phyloP scores from a whole-genome alignment of 2,113 vertebrate genomes.

The Raja brachyura region DNA sequence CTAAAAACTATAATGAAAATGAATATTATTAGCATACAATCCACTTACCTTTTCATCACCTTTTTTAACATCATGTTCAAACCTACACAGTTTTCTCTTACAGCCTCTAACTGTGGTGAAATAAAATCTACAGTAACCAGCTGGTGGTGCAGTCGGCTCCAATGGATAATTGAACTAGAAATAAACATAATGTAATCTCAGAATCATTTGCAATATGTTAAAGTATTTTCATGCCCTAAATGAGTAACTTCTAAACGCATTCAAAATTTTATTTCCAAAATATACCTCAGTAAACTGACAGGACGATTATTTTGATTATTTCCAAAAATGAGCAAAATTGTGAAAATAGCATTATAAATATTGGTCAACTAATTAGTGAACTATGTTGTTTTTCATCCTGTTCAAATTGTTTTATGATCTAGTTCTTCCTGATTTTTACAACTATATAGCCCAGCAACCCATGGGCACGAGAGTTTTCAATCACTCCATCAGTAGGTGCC shows the following conservation, averaged over 20 bases:
- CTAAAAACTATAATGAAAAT: background rate
- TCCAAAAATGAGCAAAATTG: background rate
- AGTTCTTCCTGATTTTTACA: background rate
- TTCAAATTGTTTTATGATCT: background rate
- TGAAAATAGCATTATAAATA: background rate
- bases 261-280: background rate
- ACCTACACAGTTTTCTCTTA: constrained; percentile 62
- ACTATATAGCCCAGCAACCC: background rate
- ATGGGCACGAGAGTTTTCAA: background rate
- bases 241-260: background rate
- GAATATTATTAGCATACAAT: background rate
- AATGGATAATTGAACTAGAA: constrained; percentile 43
- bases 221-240: background rate
- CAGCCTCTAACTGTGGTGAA: constrained; percentile 72
- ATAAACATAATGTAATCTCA: constrained; percentile 34
- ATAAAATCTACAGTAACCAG: constrained; percentile 74
- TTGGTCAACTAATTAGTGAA: background rate
- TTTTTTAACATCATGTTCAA: constrained; percentile 63
- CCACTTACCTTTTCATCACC: constrained; percentile 77
- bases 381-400: background rate
- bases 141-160: constrained; percentile 50
- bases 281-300: background rate
- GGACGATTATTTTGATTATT: background rate
- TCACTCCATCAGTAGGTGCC: background rate
- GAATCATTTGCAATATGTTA: background rate